Evolutionary conservation across 2,888 invertebrate genomes (phyloP).

Genomic region (Brachylomia viminalis): DNA sequence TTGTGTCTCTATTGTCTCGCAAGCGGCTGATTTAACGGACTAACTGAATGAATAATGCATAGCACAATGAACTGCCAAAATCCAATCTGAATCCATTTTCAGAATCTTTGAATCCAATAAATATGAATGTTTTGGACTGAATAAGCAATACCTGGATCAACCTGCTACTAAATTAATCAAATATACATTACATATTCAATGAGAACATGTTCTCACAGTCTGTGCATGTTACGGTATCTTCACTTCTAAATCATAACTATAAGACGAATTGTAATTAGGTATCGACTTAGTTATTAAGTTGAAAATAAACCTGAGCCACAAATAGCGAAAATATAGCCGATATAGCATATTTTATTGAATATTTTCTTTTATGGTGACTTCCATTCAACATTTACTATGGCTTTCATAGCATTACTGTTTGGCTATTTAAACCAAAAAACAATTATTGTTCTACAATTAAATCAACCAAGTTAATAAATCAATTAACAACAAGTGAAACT

Average conservation of each 20-base stretch:
- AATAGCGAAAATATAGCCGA: not conserved
- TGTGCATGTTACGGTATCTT: not conserved
- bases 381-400: not conserved
- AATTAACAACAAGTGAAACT: not conserved
- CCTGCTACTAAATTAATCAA: slow-evolving; percentile 11
- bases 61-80: slow-evolving; percentile 72
- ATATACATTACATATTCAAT: slow-evolving; percentile 6
- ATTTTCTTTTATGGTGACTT: not conserved
- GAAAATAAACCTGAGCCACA: not conserved
- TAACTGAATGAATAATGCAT: slow-evolving; percentile 76
- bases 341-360: not conserved
- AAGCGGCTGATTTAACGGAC: slow-evolving; percentile 71
- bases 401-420: not conserved
- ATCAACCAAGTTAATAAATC: slow-evolving; percentile 15
- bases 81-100: slow-evolving; percentile 73
- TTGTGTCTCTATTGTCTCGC: slow-evolving; percentile 71
- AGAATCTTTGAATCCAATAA: slow-evolving; percentile 63
- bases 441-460: not conserved
- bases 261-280: not conserved
- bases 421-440: not conserved
- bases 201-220: not conserved
- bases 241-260: not conserved
- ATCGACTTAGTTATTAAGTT: not conserved
- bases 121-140: slow-evolving; percentile 58
- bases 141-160: slow-evolving; percentile 26